A percentile compares a stretch with the other conserved stretches of the same genome.
phyloP scores from a whole-genome alignment of 2,888 invertebrate genomes.

The Cynaeus angustus region DNA sequence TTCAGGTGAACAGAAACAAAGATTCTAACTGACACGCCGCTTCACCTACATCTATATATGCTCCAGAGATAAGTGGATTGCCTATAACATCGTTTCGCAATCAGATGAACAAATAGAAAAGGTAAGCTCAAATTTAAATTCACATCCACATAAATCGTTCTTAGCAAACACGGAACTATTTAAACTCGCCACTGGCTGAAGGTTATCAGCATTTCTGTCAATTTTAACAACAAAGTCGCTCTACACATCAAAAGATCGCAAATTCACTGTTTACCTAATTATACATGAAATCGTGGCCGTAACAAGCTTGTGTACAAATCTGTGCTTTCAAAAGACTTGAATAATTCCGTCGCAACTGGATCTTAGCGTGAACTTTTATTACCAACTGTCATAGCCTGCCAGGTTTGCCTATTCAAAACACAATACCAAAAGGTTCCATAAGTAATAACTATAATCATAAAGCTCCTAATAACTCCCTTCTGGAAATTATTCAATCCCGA shows the following conservation, averaged over 20 bases:
- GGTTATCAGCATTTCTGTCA: constrained; percentile 28
- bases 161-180: constrained; percentile 40
- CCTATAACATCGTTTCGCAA: constrained; percentile 47
- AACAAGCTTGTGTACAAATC: not conserved
- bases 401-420: too few relatives aligned
- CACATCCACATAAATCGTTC: constrained; percentile 29
- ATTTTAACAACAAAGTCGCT: constrained; percentile 22
- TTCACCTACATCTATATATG: constrained; percentile 34
- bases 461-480: too few relatives aligned
- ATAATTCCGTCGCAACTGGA: too few relatives aligned
- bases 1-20: constrained; percentile 43
- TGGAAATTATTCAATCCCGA: too few relatives aligned
- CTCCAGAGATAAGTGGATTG: constrained; percentile 34
- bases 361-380: too few relatives aligned
- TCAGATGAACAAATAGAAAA: constrained; percentile 49
- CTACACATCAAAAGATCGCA: constrained; percentile 28
- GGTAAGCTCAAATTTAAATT: constrained; percentile 47
- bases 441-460: too few relatives aligned
- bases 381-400: too few relatives aligned
- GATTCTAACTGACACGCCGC: constrained; percentile 23
- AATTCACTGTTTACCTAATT: constrained; percentile 2
- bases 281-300: too few relatives aligned
- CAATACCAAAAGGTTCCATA: too few relatives aligned
- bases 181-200: constrained; percentile 17
- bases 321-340: not conserved